Percentiles rank a stretch among this genome's conserved stretches.
Evolutionary conservation across 1,140 invertebrate genomes (phyloP).

Genomic region (Zophobas atratus): DNA sequence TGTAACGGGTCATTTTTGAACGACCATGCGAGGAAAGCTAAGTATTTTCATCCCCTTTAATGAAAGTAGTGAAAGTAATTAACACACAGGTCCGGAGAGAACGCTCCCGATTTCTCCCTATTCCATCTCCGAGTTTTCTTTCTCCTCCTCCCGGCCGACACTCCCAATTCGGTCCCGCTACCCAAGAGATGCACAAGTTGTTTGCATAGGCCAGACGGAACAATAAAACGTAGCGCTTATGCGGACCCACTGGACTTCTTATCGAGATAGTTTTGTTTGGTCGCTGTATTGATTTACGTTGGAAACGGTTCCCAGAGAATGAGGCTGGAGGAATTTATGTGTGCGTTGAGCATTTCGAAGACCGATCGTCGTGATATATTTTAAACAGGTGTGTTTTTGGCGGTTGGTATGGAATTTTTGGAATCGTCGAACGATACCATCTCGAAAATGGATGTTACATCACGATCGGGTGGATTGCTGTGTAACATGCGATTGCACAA

Average conservation of each 20-base stretch:
- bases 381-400: not conserved
- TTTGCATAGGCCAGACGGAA: constrained; percentile 42
- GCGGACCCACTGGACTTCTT: constrained; percentile 6
- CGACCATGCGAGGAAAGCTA: too few species aligned
- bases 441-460: constrained; percentile 36
- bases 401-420: not conserved
- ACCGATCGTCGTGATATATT: constrained; percentile 15
- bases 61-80: too few species aligned
- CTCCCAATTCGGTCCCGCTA: not conserved
- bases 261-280: constrained; percentile 25
- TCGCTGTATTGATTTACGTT: constrained; percentile 12
- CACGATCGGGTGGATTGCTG: constrained; percentile 13
- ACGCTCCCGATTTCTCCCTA: too few species aligned
- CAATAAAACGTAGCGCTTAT: constrained; percentile 33
- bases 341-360: constrained; percentile 5
- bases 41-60: too few species aligned
- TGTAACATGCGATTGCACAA: constrained; percentile 40
- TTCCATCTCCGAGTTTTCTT: too few species aligned
- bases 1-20: too few species aligned
- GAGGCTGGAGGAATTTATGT: constrained; percentile 13
- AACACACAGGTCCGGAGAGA: too few species aligned
- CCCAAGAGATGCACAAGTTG: constrained; percentile 37
- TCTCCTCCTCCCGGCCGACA: too few species aligned
- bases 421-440: constrained; percentile 29
- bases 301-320: not conserved